phyloP scores from a whole-genome alignment of 2,113 vertebrate species.

The Cyanoliseus patagonus region DNA sequence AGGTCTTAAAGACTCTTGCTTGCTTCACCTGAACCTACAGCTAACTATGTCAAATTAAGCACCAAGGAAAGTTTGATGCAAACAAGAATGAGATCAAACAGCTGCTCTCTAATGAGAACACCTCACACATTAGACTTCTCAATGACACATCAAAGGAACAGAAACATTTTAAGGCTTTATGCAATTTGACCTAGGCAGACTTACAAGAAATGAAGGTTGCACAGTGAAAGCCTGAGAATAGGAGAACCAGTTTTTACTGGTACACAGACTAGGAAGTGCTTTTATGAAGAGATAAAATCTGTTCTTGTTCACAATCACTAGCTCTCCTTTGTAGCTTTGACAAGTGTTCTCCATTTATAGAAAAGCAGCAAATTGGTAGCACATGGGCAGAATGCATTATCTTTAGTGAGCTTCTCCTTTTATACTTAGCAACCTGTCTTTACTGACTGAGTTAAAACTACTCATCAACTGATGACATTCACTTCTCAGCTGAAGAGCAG shows the following conservation, averaged over 20 bases:
- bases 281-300: neutral
- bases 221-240: neutral
- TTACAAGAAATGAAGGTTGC: neutral
- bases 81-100: neutral
- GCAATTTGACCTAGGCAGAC: neutral
- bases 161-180: neutral
- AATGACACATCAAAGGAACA: conserved; percentile 34
- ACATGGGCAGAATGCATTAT: neutral
- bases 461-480: neutral
- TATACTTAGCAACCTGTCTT: neutral
- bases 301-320: neutral
- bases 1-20: neutral
- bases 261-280: neutral
- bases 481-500: neutral
- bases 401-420: neutral
- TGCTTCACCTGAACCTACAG: neutral
- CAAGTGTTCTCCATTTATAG: neutral
- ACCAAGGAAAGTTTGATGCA: neutral
- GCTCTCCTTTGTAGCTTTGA: neutral
- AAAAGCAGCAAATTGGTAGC: neutral
- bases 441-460: neutral
- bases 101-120: neutral
- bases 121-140: neutral
- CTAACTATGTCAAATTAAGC: neutral
- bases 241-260: neutral